Base-by-base conservation (phyloP, 2,888 invertebrate species). In the Mythimna vitellina region DNA sequence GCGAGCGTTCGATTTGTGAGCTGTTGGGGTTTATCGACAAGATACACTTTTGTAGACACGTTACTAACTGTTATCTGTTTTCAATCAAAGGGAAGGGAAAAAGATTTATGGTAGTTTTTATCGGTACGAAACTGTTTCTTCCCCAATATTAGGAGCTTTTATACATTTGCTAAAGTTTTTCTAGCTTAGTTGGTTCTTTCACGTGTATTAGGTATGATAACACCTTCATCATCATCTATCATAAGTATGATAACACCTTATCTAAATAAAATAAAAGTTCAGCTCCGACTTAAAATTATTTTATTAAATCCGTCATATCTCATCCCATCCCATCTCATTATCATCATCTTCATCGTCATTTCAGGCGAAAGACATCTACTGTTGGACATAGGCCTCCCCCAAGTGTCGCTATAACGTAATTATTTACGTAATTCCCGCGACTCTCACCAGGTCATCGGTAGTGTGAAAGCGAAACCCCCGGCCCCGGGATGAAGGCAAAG, bases 1-100 rank as follows among this genome's bases (percentile, higher is more conserved):
- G 83, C 78, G 84, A 88, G 82, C 87, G 86, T 91, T 83, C 77
- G 83, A 79, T 83, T 78, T 80, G 74, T 82, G 72, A 74, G 42
- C 62, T 76, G 75, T 78, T 78, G 73, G 63, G 68, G 62, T 65
- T 75, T 77, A 81, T 76, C 76, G 78, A 68, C 53, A 70, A 69
- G 49, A 67, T 65, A 78, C 67, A 70, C 64, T 82, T 76, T 73
- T 70, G 60, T 74, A 73, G 69, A 71, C 38, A 69, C 67, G 63
- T 79, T 74, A 71, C 75, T 70, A 81, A 82, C 70, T 78, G 71
- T 68, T 75, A 83, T 82, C 73, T 80, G 70, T 76, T 78, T 82
- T 70, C 67, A 83, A 71, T 74, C 75, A 70, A 76, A 80, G 66
- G 80, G 69, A 82, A 80, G 69, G 62, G 57, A 65, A 56, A 57